phyloP scores from a whole-genome alignment of 35 echinoderm and acorn worm species.

The Diadema setosum region DNA sequence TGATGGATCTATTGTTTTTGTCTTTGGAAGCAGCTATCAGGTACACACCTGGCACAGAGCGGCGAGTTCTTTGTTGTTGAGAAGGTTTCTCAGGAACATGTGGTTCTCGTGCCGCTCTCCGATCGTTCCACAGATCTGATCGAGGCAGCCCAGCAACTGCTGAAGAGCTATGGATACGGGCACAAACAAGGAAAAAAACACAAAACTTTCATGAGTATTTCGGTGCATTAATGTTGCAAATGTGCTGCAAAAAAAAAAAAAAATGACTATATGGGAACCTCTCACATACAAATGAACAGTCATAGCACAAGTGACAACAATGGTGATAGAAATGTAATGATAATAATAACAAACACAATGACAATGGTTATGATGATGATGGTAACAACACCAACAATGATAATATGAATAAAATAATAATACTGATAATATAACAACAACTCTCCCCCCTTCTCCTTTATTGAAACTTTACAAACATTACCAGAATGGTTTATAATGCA shows the following conservation, averaged over 20 bases:
- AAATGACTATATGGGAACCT: not conserved
- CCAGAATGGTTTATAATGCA: no score
- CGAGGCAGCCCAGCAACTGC: constrained; percentile 7
- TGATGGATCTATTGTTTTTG: no score
- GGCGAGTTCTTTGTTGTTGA: constrained; percentile 11
- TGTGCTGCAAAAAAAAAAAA: no score
- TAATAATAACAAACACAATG: not conserved
- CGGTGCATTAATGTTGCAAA: not conserved
- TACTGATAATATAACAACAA: no score
- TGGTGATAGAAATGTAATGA: not conserved
- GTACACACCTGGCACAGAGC: constrained; percentile 8
- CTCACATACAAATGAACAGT: not conserved
- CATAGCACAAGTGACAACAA: not conserved
- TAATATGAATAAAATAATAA: no score
- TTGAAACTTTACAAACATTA: no score
- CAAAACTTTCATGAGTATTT: not conserved
- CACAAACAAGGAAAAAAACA: not conserved
- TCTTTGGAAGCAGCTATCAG: no score
- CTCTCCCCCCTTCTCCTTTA: no score
- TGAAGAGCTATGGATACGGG: not conserved
- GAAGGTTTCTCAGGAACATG: not conserved
- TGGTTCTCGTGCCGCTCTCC: constrained; percentile 4
- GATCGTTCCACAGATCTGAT: constrained; percentile 13
- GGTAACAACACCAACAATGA: no score
- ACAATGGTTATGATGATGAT: not conserved